A percentile compares a stretch with the other conserved stretches of the same genome.
phyloP scores from a whole-genome alignment of 2,888 invertebrate species.

The Drosophila antonietae region DNA sequence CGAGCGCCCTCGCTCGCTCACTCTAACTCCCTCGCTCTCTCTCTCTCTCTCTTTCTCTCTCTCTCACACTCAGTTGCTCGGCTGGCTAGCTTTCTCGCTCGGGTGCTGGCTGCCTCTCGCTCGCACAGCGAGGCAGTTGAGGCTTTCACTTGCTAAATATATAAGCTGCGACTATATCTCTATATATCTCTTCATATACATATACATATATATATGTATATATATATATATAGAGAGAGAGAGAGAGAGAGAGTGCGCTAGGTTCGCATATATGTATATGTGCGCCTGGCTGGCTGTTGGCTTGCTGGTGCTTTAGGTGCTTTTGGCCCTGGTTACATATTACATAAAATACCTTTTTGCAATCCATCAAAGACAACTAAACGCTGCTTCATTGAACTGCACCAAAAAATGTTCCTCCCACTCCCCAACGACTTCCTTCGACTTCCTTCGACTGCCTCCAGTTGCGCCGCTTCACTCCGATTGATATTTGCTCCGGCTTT shows the following conservation, averaged over 20 bases:
- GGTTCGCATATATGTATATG: conserved; percentile 39
- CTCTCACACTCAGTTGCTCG: conserved; percentile 11
- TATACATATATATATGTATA: background rate
- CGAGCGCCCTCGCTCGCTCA: conserved; percentile 33
- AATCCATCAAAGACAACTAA: conserved; percentile 78
- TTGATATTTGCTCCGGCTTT: conserved; percentile 52
- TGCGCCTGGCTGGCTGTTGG: conserved; percentile 13
- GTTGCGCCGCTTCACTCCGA: conserved; percentile 2
- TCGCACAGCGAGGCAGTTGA: conserved; percentile 5
- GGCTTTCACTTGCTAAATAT: conserved; percentile 16
- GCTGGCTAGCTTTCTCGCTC: conserved; percentile 11
- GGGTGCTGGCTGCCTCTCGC: conserved; percentile 7
- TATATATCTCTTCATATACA: background rate
- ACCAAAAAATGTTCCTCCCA: conserved; percentile 16
- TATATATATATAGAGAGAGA: background rate
- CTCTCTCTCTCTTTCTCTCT: conserved; percentile 4
- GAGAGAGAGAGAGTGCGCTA: conserved; percentile 4
- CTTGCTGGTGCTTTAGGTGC: conserved; percentile 20
- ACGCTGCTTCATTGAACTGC: conserved; percentile 49
- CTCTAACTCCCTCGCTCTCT: conserved; percentile 10
- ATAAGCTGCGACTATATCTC: conserved; percentile 25
- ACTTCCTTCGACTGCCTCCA: background rate
- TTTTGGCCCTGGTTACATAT: conserved; percentile 45
- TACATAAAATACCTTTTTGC: conserved; percentile 78
- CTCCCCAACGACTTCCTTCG: background rate